Evolutionary conservation across 2,113 vertebrate species (phyloP).

Genomic region (Pardalotus punctatus): DNA sequence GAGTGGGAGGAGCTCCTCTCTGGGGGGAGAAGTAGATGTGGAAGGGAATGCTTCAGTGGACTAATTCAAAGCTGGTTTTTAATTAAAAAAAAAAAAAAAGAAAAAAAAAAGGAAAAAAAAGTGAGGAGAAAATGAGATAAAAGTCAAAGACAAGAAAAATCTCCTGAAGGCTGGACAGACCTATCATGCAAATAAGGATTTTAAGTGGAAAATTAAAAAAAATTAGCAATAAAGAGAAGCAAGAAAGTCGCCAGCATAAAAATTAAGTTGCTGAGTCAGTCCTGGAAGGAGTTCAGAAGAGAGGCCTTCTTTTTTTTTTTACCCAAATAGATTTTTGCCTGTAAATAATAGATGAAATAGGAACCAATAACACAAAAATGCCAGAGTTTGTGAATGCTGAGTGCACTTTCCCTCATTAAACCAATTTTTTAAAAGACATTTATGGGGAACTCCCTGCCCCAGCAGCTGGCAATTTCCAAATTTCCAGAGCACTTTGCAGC

Average conservation of each 20-base stretch:
- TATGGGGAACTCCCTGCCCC: not conserved
- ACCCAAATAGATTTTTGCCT: not conserved
- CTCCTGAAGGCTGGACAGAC: slow-evolving; percentile 62
- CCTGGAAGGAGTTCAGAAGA: slow-evolving; percentile 7
- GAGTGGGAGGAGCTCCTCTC: not conserved
- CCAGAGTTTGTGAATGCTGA: not conserved
- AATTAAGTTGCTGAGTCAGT: slow-evolving; percentile 38
- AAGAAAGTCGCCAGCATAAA: slow-evolving; percentile 11
- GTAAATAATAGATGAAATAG: slow-evolving; percentile 52
- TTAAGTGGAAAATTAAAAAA: slow-evolving; percentile 66
- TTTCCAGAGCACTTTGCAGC: no score
- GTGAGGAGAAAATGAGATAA: slow-evolving; percentile 55
- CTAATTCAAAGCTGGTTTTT: slow-evolving; percentile 14
- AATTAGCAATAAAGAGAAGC: not conserved
- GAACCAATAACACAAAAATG: not conserved
- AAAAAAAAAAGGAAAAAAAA: not conserved
- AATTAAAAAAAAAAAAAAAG: not conserved
- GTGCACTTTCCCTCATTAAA: not conserved
- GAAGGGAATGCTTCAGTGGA: not conserved
- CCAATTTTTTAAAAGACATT: not conserved
- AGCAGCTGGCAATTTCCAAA: not conserved
- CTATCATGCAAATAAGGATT: slow-evolving; percentile 65
- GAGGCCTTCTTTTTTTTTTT: not conserved
- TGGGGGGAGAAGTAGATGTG: not conserved
- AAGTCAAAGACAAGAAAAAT: slow-evolving; percentile 73